A percentile compares a stretch with the other conserved stretches of the same genome.
These are phyloP conservation scores for Pheosia gnoma DNA, from an alignment of 2,888 invertebrate species.

Conservation along the genomic window DNA sequence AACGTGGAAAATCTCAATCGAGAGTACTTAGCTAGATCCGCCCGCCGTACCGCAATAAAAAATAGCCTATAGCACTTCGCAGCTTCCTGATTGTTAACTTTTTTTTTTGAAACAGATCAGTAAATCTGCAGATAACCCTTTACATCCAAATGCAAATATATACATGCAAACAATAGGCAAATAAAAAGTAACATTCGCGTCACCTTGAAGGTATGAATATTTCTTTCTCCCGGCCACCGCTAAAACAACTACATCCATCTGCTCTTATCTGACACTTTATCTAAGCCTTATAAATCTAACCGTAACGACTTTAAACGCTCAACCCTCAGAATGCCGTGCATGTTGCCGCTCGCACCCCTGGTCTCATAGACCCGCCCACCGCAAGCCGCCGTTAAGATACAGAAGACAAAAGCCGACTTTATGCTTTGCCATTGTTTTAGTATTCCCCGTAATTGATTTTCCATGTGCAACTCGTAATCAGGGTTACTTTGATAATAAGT, in stretches of 20 bases:
- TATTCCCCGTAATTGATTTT: slow-evolving; percentile 81
- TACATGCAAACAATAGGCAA: too few species aligned
- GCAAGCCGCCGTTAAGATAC: slow-evolving; percentile 70
- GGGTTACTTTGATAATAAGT: slow-evolving; percentile 70
- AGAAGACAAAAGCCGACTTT: slow-evolving; percentile 75
- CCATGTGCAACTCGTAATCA: slow-evolving; percentile 73
- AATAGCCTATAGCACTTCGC: too few species aligned
- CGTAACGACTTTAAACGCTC: slow-evolving; percentile 64
- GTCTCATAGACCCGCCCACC: slow-evolving; percentile 65
- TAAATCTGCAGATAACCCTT: too few species aligned
- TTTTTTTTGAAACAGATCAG: too few species aligned
- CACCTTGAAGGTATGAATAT: neutral
- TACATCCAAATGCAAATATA: too few species aligned
- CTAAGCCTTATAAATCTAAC: slow-evolving; percentile 77
- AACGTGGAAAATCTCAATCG: too few species aligned
- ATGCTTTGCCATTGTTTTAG: slow-evolving; percentile 76
- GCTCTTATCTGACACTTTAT: slow-evolving; percentile 58
- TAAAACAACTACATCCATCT: slow-evolving; percentile 1
- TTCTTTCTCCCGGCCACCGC: neutral
- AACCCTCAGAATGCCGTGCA: slow-evolving; percentile 67
- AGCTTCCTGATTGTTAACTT: too few species aligned
- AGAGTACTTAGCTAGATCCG: too few species aligned
- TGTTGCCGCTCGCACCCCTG: slow-evolving; percentile 52
- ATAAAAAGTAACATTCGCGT: too few species aligned
- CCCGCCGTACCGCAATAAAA: too few species aligned